These are phyloP conservation scores for Lumbricus terrestris DNA, from an alignment of 2,888 invertebrate species.

Conservation along the genomic window DNA sequence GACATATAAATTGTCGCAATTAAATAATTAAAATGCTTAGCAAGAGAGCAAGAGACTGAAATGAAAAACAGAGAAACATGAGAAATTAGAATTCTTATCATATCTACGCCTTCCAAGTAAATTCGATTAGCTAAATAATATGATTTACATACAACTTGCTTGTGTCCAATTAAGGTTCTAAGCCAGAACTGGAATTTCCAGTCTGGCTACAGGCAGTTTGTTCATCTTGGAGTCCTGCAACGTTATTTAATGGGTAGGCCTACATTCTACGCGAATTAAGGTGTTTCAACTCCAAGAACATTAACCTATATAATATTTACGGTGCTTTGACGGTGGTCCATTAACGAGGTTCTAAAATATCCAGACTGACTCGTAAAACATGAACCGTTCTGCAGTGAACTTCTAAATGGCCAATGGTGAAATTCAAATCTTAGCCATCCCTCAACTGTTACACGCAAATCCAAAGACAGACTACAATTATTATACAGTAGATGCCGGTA, in stretches of 20 bases:
- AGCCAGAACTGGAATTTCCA: not conserved
- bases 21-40: too few species aligned
- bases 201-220: not conserved
- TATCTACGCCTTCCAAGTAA: not conserved
- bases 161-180: not conserved
- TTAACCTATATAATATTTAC: not conserved
- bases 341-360: not conserved
- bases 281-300: not conserved
- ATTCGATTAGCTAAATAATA: not conserved
- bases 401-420: not conserved
- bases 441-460: not conserved
- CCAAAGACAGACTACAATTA: too few species aligned
- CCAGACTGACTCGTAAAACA: not conserved
- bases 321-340: not conserved
- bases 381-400: not conserved
- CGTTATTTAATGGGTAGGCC: too few species aligned
- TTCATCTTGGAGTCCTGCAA: not conserved
- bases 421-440: not conserved
- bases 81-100: not conserved
- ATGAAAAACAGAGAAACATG: not conserved
- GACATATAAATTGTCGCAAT: too few species aligned
- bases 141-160: not conserved
- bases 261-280: not conserved
- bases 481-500: too few species aligned
- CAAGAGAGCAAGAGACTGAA: too few species aligned